A percentile compares a stretch with the other conserved stretches of the same genome.
Evolutionary conservation across 2,888 invertebrate species (phyloP).

Genomic region (Drosophila lacicola): DNA sequence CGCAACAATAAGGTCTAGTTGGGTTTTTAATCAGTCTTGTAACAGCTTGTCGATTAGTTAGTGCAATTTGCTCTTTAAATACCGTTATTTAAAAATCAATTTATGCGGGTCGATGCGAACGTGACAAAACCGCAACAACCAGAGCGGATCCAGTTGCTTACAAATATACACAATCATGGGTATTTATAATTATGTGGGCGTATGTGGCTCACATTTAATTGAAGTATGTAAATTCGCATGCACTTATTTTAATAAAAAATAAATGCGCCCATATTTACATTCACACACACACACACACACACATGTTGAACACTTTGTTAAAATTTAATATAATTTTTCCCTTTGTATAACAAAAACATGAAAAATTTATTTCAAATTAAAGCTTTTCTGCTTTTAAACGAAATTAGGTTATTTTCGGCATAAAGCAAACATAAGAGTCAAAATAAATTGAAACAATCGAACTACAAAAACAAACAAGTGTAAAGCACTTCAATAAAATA

Average conservation of each 20-base stretch:
- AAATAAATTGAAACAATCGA: too few species aligned
- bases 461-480: too few species aligned
- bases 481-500: too few species aligned
- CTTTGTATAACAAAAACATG: background rate
- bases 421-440: too few species aligned
- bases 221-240: constrained; percentile 11
- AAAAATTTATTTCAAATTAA: background rate
- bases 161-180: background rate
- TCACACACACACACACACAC: background rate
- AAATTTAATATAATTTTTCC: background rate
- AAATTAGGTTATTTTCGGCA: too few species aligned
- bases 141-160: background rate
- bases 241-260: constrained; percentile 6
- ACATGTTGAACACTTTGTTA: constrained; percentile 1
- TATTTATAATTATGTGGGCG: constrained; percentile 10
- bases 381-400: too few species aligned
- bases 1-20: too few species aligned
- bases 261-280: background rate
- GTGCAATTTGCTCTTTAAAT: background rate
- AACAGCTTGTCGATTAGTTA: constrained; percentile 3
- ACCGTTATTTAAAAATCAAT: background rate
- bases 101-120: too few species aligned
- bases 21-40: background rate
- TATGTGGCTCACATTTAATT: constrained; percentile 9
- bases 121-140: background rate